phyloP scores from a whole-genome alignment of 2,797 vertebrate genomes.

The Trachurus trachurus region DNA sequence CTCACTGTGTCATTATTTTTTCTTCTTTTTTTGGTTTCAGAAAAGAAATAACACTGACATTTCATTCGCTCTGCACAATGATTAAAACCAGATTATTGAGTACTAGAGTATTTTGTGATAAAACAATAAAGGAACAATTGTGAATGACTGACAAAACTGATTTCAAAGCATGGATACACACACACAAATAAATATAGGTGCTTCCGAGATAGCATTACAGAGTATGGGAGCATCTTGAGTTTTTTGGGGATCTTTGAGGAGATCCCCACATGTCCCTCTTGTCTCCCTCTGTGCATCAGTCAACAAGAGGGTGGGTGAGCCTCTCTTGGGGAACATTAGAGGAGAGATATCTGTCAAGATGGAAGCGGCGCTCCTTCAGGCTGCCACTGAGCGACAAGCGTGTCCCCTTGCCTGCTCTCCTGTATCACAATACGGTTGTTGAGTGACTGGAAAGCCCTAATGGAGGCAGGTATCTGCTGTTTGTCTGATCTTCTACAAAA shows the following conservation, averaged over 20 bases:
- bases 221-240: slow-evolving; percentile 13
- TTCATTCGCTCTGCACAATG: slow-evolving; percentile 3
- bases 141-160: slow-evolving; percentile 18
- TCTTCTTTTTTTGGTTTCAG: not conserved
- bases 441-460: slow-evolving; percentile 77
- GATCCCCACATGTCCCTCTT: slow-evolving; percentile 15
- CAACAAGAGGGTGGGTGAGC: slow-evolving; percentile 56
- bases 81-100: slow-evolving; percentile 19
- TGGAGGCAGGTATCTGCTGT: slow-evolving; percentile 69
- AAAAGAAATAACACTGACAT: slow-evolving; percentile 12
- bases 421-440: slow-evolving; percentile 72
- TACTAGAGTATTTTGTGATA: slow-evolving; percentile 25
- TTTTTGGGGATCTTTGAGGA: slow-evolving; percentile 39
- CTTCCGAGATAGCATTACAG: slow-evolving; percentile 19
- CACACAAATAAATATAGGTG: not conserved
- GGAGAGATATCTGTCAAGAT: slow-evolving; percentile 76
- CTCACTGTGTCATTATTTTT: not conserved
- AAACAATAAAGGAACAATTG: slow-evolving; percentile 18
- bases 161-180: slow-evolving; percentile 6
- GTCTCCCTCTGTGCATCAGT: slow-evolving; percentile 61
- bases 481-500: slow-evolving; percentile 64
- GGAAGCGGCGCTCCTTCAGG: slow-evolving; percentile 67
- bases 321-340: slow-evolving; percentile 74
- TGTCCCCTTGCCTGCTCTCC: slow-evolving; percentile 68
- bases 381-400: slow-evolving; percentile 72